Conservation (phyloP, 1,140 invertebrate species). For the Drosophila azteca region DNA sequence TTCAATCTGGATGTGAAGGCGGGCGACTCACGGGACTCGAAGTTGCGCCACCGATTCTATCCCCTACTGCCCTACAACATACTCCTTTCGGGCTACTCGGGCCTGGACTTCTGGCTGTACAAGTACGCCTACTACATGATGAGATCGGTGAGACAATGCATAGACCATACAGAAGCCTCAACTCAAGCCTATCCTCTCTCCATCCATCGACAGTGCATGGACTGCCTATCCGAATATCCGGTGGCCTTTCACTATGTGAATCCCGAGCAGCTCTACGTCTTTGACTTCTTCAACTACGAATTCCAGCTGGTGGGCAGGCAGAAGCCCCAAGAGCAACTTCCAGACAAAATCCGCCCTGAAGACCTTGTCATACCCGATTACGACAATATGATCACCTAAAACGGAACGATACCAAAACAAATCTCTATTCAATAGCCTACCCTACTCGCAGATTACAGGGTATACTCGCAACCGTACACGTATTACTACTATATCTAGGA, state of each 20-base stretch:
- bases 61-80: constrained; percentile 40
- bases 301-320: constrained; percentile 90
- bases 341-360: constrained; percentile 30
- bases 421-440: too few species aligned
- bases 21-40: constrained; percentile 92
- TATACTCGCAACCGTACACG: too few species aligned
- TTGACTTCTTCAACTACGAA: constrained; percentile 97
- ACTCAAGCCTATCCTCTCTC: background rate
- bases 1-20: constrained; percentile 92
- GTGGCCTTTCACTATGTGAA: constrained; percentile 98
- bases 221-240: constrained; percentile 97
- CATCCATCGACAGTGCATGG: constrained; percentile 88
- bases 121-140: constrained; percentile 86
- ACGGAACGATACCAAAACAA: too few species aligned
- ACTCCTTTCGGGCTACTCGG: constrained; percentile 40
- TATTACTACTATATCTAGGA: too few species aligned
- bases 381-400: too few species aligned
- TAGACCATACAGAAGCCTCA: background rate
- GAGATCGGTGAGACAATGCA: constrained; percentile 85
- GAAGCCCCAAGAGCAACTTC: constrained; percentile 40
- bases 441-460: too few species aligned
- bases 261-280: constrained; percentile 95
- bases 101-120: constrained; percentile 59
- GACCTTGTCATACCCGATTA: constrained; percentile 53
- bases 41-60: constrained; percentile 92